phyloP scores from a whole-genome alignment of 1,140 invertebrate genomes.

The Ctenoplectra terminalis region DNA sequence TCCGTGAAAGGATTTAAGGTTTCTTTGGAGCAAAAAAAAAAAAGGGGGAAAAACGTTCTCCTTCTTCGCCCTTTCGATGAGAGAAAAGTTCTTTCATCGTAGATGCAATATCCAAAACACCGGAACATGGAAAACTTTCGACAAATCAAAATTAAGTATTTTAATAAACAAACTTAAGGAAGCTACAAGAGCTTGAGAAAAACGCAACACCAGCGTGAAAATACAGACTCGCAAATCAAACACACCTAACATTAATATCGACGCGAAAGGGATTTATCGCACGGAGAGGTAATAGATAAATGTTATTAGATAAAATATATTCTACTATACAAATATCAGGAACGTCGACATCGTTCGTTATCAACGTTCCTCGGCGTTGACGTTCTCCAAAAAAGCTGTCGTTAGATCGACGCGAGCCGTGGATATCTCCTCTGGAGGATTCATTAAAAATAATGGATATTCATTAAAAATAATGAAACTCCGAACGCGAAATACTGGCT shows the following conservation, averaged over 20 bases:
- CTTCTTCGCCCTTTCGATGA: neutral
- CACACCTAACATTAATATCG: neutral
- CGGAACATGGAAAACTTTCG: neutral
- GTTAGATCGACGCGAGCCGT: neutral
- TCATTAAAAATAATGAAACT: constrained; percentile 56
- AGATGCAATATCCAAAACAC: neutral
- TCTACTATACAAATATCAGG: constrained; percentile 9
- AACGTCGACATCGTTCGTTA: constrained; percentile 1
- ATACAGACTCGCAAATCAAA: neutral
- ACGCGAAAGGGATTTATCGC: constrained; percentile 7
- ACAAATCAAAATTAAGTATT: constrained; percentile 1
- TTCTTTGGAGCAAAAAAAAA: no score
- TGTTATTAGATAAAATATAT: constrained; percentile 17
- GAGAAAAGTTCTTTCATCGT: neutral
- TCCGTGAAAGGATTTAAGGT: neutral
- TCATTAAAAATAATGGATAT: constrained; percentile 59
- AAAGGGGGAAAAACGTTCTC: neutral
- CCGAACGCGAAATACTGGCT: constrained; percentile 39
- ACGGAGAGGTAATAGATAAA: constrained; percentile 16
- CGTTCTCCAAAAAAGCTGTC: constrained; percentile 21
- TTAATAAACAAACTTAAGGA: neutral
- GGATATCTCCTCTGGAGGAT: constrained; percentile 24
- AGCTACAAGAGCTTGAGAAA: neutral
- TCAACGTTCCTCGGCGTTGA: constrained; percentile 19
- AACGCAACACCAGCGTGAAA: neutral